Base-by-base conservation (phyloP, 2,113 vertebrate species). In the Nothobranchius kuhntae region DNA sequence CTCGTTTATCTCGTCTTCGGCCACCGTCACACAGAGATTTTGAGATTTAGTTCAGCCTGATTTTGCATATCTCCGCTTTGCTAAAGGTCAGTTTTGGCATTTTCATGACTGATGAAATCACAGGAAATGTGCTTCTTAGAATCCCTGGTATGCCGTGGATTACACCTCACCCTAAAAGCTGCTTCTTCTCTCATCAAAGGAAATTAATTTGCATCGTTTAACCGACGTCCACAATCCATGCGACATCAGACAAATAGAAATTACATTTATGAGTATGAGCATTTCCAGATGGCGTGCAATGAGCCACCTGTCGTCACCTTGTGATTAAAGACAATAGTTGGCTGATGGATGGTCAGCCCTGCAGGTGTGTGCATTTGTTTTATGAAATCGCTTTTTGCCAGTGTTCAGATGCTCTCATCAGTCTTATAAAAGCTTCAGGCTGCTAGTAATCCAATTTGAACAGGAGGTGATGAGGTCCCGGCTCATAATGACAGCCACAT, bases 371-470 rank as follows among this genome's bases (percentile, higher is more conserved):
- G n/a, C n/a, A 47, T 53, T 52, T 45, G 17, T 40, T 65, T 14
- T 51, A 60, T 72, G 56, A 47, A 50, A 52, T 68, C 12, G 14
- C 26, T 71, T 68, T 52, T 70, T 65, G 53, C 36, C 17, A 48
- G 66, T 46, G 36, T 75, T 76, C 26, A 50, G 50, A 61, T 61
- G 48, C 48, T 48, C 77, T 66, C 56, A 77, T 79, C 62, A 62
- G 72, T 79, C 30, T 53, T 75, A 47, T 64, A 56, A 71, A 70
- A 74, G 74, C 79, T 84, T 65, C 56, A 58, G 73, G 83, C 77
- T 59, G 46, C 46, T 26, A 65, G 73, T 73, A 63, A 85, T 82
- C 75, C 67, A 71, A 44, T 79, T 86, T 73, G 52, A 48, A 14
- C 24, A 58, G 50, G 44, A 42, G 40, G 48, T 46, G 51, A 45